Evolutionary conservation across 1,140 invertebrate genomes (phyloP).

Genomic region (Listronotus oregonensis): DNA sequence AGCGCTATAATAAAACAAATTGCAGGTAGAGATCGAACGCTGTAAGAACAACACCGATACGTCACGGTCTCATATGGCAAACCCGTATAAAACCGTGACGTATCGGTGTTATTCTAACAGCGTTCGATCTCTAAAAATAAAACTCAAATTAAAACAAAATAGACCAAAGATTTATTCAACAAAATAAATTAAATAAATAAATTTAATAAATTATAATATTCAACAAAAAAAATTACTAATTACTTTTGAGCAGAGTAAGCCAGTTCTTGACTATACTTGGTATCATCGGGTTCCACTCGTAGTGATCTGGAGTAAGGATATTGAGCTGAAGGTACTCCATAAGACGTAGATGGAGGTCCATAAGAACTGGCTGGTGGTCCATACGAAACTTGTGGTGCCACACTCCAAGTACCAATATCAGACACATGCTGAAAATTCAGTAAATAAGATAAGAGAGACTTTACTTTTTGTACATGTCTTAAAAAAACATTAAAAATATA

Average conservation of each 20-base stretch:
- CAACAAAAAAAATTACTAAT: conserved; percentile 5
- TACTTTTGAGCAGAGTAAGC: conserved; percentile 35
- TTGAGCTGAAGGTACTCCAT: conserved; percentile 38
- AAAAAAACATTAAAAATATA: too few relatives aligned
- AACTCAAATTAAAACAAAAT: conserved; percentile 16
- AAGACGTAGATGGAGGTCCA: conserved; percentile 35
- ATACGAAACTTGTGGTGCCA: conserved; percentile 10
- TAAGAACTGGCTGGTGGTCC: conserved; percentile 32
- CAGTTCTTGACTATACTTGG: conserved; percentile 25
- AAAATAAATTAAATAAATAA: conserved; percentile 25
- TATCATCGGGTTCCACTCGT: conserved; percentile 17
- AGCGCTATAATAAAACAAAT: too few relatives aligned
- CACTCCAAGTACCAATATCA: too few relatives aligned
- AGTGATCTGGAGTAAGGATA: conserved; percentile 45
- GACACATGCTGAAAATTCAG: too few relatives aligned
- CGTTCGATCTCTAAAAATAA: too few relatives aligned
- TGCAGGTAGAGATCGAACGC: too few relatives aligned
- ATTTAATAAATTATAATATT: conserved; percentile 28
- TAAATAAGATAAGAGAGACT: too few relatives aligned
- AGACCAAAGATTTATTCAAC: conserved; percentile 8
- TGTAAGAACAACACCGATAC: too few relatives aligned
- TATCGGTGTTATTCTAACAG: too few relatives aligned
- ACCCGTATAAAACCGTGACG: too few relatives aligned
- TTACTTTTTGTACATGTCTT: too few relatives aligned
- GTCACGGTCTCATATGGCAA: too few relatives aligned